These are phyloP conservation scores for Plecturocebus donacophilus DNA, from an alignment of 2,113 vertebrate species.

Conservation along the genomic window DNA sequence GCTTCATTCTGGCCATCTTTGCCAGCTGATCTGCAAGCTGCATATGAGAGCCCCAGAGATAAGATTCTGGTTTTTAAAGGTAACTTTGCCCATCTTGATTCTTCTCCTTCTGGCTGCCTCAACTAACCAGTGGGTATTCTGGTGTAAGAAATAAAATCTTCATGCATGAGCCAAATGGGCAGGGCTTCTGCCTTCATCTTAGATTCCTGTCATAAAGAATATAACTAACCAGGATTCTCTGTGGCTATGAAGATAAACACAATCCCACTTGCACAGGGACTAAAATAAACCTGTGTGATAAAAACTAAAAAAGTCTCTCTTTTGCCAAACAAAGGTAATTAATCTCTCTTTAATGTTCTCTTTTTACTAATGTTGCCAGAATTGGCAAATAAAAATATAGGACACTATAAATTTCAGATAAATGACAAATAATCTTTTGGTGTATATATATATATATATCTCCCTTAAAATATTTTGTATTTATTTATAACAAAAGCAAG, in stretches of 20 bases:
- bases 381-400: slow-evolving; percentile 9
- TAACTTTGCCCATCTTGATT: slow-evolving; percentile 58
- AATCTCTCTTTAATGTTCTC: neutral
- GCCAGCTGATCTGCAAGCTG: slow-evolving; percentile 90
- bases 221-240: neutral
- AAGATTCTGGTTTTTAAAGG: slow-evolving; percentile 87
- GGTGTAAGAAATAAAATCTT: neutral
- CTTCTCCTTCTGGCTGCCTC: neutral
- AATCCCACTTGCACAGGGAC: neutral
- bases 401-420: neutral
- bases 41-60: slow-evolving; percentile 85
- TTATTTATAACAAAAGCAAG: neutral
- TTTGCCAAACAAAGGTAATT: neutral
- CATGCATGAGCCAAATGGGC: neutral
- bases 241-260: neutral
- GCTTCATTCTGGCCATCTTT: slow-evolving; percentile 89
- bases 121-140: neutral
- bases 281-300: neutral
- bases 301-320: neutral
- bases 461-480: neutral
- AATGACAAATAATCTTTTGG: neutral
- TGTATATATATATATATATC: no score
- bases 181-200: neutral
- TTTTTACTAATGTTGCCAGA: neutral
- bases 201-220: neutral